Conservation (phyloP, 2,888 invertebrate species). For the Temnothorax ravouxi region DNA sequence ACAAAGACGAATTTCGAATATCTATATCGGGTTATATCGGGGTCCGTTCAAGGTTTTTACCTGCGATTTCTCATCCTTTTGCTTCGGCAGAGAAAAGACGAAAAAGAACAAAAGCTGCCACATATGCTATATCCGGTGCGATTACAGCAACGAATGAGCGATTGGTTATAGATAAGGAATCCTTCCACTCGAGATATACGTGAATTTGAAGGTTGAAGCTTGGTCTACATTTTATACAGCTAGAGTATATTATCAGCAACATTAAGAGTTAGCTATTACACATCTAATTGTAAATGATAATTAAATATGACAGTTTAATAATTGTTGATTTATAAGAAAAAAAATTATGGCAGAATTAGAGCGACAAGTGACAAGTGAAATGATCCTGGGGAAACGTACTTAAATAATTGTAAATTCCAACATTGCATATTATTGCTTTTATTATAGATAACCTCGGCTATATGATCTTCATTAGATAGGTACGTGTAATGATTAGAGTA, state of each 20-base stretch:
- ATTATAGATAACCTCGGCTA: not conserved
- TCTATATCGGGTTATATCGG: not conserved
- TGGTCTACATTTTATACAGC: not conserved
- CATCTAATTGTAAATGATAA: not conserved
- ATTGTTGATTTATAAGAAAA: no score
- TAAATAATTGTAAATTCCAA: not conserved
- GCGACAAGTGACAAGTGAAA: not conserved
- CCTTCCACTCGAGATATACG: not conserved
- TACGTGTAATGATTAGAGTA: not conserved
- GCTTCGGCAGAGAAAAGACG: not conserved
- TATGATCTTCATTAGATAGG: not conserved
- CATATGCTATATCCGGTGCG: not conserved
- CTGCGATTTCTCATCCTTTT: not conserved
- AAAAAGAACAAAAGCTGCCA: not conserved
- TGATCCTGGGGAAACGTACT: not conserved
- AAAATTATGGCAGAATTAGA: not conserved
- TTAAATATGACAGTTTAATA: not conserved
- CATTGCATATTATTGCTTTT: not conserved
- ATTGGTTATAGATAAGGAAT: not conserved
- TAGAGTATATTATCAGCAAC: not conserved
- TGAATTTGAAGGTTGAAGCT: not conserved
- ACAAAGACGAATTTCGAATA: not conserved
- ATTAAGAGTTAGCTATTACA: not conserved
- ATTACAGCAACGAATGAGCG: not conserved
- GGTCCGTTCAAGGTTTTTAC: not conserved